Evolutionary conservation across 2,888 invertebrate species (phyloP).

Genomic region (Tenthredo notha): DNA sequence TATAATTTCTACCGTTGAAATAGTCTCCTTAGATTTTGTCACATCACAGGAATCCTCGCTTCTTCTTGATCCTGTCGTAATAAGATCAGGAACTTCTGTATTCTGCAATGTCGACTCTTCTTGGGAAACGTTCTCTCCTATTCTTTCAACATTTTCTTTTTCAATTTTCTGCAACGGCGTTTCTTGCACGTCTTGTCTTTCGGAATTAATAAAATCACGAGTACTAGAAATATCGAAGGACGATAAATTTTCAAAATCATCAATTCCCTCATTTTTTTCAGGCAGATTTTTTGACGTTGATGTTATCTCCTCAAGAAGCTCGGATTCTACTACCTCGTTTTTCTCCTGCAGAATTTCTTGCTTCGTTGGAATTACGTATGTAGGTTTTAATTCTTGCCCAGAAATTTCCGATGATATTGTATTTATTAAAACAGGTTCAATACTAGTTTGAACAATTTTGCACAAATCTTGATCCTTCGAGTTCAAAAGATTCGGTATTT

Average conservation of each 20-base stretch:
- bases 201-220: slow-evolving; percentile 6
- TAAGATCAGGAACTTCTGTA: not conserved
- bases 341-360: not conserved
- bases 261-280: not conserved
- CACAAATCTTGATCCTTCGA: not conserved
- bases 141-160: slow-evolving; percentile 2
- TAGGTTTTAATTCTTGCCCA: not conserved
- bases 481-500: not conserved
- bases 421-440: not conserved
- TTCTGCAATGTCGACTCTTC: not conserved
- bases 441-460: not conserved
- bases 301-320: not conserved
- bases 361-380: not conserved
- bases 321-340: not conserved
- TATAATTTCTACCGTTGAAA: slow-evolving; percentile 34
- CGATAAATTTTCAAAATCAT: not conserved
- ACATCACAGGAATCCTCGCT: slow-evolving; percentile 15
- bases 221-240: not conserved
- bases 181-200: slow-evolving; percentile 12
- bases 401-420: not conserved
- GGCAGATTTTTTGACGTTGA: not conserved
- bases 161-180: not conserved
- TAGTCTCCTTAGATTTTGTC: slow-evolving; percentile 41
- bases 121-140: not conserved
- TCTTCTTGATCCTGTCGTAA: not conserved